Evolutionary conservation across 2,888 invertebrate genomes (phyloP), one percentile per base, ranked within the genome.

Genomic region (Aplocera efformata): DNA sequence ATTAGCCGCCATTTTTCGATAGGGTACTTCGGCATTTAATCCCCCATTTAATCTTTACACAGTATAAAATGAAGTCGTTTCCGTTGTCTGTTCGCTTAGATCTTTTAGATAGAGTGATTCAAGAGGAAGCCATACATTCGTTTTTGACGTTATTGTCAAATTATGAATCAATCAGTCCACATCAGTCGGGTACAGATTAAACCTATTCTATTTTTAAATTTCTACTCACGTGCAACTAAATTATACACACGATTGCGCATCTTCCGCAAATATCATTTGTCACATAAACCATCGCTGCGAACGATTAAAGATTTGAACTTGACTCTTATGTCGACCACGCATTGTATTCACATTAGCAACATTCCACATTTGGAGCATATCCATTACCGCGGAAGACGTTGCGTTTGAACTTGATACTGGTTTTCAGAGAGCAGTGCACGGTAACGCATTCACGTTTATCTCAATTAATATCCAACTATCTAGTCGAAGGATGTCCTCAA

Each of bases 401-500:
- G 9, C 7, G 13, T 22, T 23, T 26, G 22, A 27, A 13, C 27
- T 32, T 23, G 13, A 13, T 23, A 23, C 22, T 9, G 6, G 10
- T 36, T 35, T 9, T 1, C 7, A 25, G 9, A n/a, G 9, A 25
- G 38, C 31, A 38, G 31, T 37, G 31, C 11, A 38, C n/a, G 7
- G 7, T 10, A 20, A 6, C 30, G 23, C 24, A 13, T 24, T 9
- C 1, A 21, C 20, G 21, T 2, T 17, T 20, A n/a, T 22, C 5
- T 7, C 13, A 10, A 17, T 11, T 9, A 11, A 32, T 32, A 10
- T 9, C n/a, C 20, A 29, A 17, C 11, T 24, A 32, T 32, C 41
- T 42, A 17, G 13, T 40, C 42, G 43, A 50, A 48, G 48, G 48
- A 46, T 46, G 11, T 36, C 31, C 7, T 21, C 29, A 42, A 31